Base-by-base conservation (phyloP, 2,888 invertebrate species). In the Trissolcus brochymenae region DNA sequence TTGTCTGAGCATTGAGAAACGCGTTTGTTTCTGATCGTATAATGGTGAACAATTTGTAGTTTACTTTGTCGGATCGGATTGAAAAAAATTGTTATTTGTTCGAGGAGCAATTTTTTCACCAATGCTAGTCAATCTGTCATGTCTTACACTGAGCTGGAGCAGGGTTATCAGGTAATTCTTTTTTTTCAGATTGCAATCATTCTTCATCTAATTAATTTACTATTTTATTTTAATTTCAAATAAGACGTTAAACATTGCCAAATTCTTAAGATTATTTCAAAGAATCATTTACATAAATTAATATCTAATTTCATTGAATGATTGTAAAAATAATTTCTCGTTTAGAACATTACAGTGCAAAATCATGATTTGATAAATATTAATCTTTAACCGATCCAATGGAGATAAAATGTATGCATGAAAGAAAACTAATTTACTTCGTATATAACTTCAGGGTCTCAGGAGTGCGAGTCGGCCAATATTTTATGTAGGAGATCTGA, bases 101-200 rank as follows among this genome's bases (percentile, higher is more conserved):
- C 6, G 21, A 53, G 7, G 11, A 54, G 40, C 40, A 25, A 46
- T 17, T 61, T 46, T 79, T 67, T 83, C 67, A 82, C 87, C 87
- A 87, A 88, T 88, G 88, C 86, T 80, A 87, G 80, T 81, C 61
- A 80, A 67, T 81, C 80, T 85, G 87, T 82, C 81, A 96, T 96
- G 96, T 96, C 96, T 89, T 96, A 96, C 90, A 96, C 96, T 89
- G 96, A 96, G 91, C 91, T 96, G 87, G 96, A 96, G 91, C 95
- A 95, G 91, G 96, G 96, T 84, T 96, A 96, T 91, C 96, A 96
- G 92, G 96, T 94, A 94, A 90, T 83, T 29, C n/a, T 25, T 46
- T 46, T 25, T 25, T 46, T 46, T 13, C 2, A 13, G 11, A n/a
- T 11, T 43, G 1, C 6, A n/a, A 4, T 14, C 46, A 14, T 6